Base-by-base conservation (phyloP, 2,113 vertebrate genomes). In the Butorides virescens region DNA sequence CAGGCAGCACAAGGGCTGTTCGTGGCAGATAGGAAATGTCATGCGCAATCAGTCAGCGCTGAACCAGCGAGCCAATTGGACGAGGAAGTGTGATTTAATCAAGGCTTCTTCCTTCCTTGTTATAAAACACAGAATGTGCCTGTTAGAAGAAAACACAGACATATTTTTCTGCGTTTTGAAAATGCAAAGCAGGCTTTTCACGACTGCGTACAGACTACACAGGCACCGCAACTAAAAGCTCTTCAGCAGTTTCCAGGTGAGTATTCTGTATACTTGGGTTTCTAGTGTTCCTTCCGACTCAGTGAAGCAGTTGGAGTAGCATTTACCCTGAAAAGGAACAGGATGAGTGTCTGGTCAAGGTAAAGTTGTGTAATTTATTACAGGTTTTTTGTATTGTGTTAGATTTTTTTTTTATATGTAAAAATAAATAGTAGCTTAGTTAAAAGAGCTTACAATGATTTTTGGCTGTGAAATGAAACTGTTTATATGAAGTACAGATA, bases 101-200 rank as follows among this genome's bases (percentile, higher is more conserved):
- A 47, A 72, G 72, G 6, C 92, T 94, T 89, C 97, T 96, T 97
- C 93, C 95, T 97, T 96, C 97, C 81, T 79, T 91, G 71, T 37
- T 13, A 50, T 20, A 2, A 75, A 72, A 46, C 56, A 26, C 65
- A 77, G 47, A 83, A 75, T 66, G 84, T 52, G 74, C 72, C 72
- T 49, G 36, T 27, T 32, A 5, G 7, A 16, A 49, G 62, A 32
- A 23, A 72, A 86, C 58, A 74, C 78, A 25, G 81, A 39, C 34
- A 7, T 53, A 13, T 56, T 85, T 66, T 3, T 21, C 27, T 16
- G 70, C 3, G 0, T 8, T 58, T 14, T 4, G 70, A 79, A 32
- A 39, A 49, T 5, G 56, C 6, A 3, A 18, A 70, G 49, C n/a
- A 61, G 27, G 56, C 78, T 42, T 23, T 15, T 46, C 34, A 2